Evolutionary conservation across 1,140 invertebrate genomes (phyloP), one percentile per base, ranked within the genome.

Genomic region (Mycetomoellerius zeteki): DNA sequence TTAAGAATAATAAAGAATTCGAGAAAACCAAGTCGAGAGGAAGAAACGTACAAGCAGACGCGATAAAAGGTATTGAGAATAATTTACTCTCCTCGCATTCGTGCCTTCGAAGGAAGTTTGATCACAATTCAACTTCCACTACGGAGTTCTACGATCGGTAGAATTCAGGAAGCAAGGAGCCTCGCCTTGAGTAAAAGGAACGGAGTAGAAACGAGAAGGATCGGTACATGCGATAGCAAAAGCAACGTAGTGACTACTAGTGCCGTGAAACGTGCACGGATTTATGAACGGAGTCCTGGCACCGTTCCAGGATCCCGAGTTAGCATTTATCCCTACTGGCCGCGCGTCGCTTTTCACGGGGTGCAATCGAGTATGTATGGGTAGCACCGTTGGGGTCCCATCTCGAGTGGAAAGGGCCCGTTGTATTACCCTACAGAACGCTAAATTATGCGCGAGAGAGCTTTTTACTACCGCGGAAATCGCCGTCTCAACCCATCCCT

Each of bases 261-360:
- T 81, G 64, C 56, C 82, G 80, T 89, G 87, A 90, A 93, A 94
- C 93, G 94, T 94, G 93, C 92, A 81, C 90, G 91, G 93, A 95
- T 94, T 95, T 94, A 95, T 94, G 93, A 94, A 92, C 91, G 89
- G 75, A 88, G 89, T 86, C 86, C 91, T 95, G 94, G 94, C 94
- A 91, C 88, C 87, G 85, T 89, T 95, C 94, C 94, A 94, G 91
- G 87, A 89, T 64, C 65, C 84, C 88, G 87, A 94, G 93, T 93
- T 93, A 91, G 89, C 93, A 93, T 94, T 94, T 93, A 94, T 94
- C 93, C 89, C 88, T 77, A 76, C 37, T 7, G 37, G 76, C 62
- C 67, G 77, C 47, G 71, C 77, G 56, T 89, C 58, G 86, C 87
- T 90, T 91, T 92, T 92, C 90, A 89, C 86, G 54, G 67, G 75